These are phyloP conservation scores for Melopsittacus undulatus DNA, from an alignment of 2,797 vertebrate species.

Conservation along the genomic window DNA sequence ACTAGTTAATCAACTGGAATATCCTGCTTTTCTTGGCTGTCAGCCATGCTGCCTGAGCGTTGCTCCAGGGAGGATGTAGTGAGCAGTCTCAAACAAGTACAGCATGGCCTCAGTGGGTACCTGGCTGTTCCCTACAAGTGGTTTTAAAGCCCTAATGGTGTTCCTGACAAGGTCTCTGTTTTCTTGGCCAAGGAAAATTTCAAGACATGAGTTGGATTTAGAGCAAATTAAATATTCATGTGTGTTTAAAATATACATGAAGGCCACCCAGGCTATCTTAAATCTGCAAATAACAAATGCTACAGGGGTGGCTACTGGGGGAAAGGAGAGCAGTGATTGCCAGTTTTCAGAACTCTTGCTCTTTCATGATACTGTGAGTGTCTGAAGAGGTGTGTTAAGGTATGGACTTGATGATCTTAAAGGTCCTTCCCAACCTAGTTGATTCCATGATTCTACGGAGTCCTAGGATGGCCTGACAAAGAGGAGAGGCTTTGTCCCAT, in stretches of 20 bases:
- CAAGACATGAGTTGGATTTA: neutral
- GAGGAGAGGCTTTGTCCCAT: neutral
- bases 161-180: neutral
- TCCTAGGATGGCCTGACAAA: neutral
- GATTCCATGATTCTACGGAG: neutral
- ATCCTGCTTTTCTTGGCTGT: neutral
- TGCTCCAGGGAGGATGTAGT: neutral
- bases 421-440: neutral
- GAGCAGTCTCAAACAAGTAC: neutral
- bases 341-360: neutral
- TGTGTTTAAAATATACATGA: slow-evolving; percentile 3
- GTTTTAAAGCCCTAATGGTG: neutral
- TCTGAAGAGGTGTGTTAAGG: neutral
- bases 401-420: neutral
- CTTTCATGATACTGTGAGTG: neutral
- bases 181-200: slow-evolving; percentile 7
- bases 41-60: neutral
- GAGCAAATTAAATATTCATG: neutral
- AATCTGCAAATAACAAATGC: neutral
- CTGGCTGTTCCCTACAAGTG: neutral
- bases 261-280: neutral
- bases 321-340: neutral
- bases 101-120: neutral
- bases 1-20: slow-evolving; percentile 37
- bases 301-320: neutral